Evolutionary conservation across 2,888 invertebrate species (phyloP).

Genomic region (Oligia strigilis): DNA sequence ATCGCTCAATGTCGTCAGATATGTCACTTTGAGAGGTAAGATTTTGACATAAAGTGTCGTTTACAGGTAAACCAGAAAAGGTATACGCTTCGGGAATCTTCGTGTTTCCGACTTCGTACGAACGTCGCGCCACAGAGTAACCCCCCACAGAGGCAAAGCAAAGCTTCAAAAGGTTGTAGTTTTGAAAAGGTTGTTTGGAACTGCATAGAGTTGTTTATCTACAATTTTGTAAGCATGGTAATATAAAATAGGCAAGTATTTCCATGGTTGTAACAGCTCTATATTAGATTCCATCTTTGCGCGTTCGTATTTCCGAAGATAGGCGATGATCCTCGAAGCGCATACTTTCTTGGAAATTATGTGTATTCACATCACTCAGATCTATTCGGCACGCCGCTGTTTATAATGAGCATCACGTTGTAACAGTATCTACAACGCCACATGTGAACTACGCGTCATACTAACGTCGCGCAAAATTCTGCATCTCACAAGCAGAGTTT

Average conservation of each 20-base stretch:
- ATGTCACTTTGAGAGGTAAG: slow-evolving; percentile 76
- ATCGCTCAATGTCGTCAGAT: slow-evolving; percentile 74
- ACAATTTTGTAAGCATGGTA: background rate
- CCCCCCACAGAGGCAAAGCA: background rate
- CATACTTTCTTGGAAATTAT: background rate
- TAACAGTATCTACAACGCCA: no score
- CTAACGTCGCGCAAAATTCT: no score
- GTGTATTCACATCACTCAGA: background rate
- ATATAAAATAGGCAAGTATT: background rate
- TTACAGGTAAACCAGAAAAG: slow-evolving; percentile 36
- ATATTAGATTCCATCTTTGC: background rate
- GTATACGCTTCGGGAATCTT: background rate
- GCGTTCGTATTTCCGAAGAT: background rate
- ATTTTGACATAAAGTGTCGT: background rate
- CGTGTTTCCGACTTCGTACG: background rate
- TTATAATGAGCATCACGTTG: no score
- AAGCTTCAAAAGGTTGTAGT: background rate
- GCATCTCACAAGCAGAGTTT: no score
- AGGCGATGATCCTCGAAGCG: background rate
- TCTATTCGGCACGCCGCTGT: no score
- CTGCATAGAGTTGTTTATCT: background rate
- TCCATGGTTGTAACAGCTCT: background rate
- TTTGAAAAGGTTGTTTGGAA: background rate
- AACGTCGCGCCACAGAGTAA: background rate
- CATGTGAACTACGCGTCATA: no score